These are phyloP conservation scores for Epizoanthus stellaris DNA, from an alignment of 92 coral and sea anemone species.

Conservation along the genomic window DNA sequence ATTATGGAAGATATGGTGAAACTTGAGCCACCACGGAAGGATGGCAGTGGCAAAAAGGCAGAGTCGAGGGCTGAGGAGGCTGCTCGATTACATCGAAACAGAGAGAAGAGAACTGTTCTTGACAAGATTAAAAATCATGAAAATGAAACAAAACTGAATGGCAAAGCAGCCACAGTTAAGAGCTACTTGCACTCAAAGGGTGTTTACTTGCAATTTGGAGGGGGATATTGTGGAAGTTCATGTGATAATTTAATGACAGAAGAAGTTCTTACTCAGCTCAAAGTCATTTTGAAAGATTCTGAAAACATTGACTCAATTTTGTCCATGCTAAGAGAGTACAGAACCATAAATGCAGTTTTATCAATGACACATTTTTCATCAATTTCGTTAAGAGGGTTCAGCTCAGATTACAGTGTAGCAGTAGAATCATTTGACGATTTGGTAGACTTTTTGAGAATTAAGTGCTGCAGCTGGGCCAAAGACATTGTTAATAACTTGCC, in stretches of 20 bases:
- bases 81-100: neutral
- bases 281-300: neutral
- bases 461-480: neutral
- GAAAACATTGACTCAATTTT: neutral
- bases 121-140: neutral
- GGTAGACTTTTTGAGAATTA: neutral
- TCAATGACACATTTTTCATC: neutral
- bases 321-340: neutral
- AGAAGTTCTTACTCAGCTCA: neutral
- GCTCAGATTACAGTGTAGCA: neutral
- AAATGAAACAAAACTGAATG: neutral
- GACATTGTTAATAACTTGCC: neutral
- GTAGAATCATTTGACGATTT: neutral
- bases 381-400: neutral
- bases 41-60: neutral
- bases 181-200: neutral
- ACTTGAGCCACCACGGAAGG: neutral
- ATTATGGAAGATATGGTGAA: neutral
- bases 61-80: neutral
- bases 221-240: neutral
- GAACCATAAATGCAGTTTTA: neutral
- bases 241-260: neutral
- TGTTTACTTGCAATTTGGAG: neutral
- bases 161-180: neutral
- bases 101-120: neutral